These are phyloP conservation scores for Arenaria interpres DNA, from an alignment of 2,113 vertebrate genomes.

Conservation along the genomic window DNA sequence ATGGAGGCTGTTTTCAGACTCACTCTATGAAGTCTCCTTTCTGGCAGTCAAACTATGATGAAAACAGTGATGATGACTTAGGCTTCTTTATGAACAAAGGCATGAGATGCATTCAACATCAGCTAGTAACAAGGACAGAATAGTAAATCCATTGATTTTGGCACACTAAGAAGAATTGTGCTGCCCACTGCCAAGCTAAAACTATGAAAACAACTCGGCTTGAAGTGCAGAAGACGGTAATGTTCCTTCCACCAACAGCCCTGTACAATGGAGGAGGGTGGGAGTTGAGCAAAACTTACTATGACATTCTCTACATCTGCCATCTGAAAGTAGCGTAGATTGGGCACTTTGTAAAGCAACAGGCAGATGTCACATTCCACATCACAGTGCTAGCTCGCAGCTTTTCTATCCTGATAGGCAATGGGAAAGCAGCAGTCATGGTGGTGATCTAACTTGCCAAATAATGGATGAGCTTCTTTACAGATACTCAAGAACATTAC, in stretches of 20 bases:
- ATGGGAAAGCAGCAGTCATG: background rate
- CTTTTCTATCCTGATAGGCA: background rate
- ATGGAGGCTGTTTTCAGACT: slow-evolving; percentile 15
- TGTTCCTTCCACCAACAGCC: background rate
- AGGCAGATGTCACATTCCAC: background rate
- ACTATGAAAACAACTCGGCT: background rate
- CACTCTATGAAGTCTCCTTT: background rate
- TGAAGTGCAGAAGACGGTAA: background rate
- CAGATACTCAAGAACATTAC: background rate
- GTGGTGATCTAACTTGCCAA: background rate
- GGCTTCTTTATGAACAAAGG: background rate
- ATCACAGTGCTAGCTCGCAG: background rate
- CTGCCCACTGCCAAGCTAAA: background rate
- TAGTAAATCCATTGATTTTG: background rate
- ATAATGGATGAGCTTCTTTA: background rate
- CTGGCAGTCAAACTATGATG: background rate
- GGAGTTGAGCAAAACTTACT: background rate
- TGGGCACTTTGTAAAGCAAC: background rate
- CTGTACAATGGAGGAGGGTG: background rate
- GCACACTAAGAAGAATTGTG: background rate
- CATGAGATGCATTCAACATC: background rate
- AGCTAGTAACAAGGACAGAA: background rate
- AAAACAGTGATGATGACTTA: slow-evolving; percentile 22
- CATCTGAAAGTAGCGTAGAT: background rate
- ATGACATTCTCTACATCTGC: background rate